These are phyloP conservation scores for Pterois miles DNA, from an alignment of 2,797 vertebrate genomes.

Conservation along the genomic window DNA sequence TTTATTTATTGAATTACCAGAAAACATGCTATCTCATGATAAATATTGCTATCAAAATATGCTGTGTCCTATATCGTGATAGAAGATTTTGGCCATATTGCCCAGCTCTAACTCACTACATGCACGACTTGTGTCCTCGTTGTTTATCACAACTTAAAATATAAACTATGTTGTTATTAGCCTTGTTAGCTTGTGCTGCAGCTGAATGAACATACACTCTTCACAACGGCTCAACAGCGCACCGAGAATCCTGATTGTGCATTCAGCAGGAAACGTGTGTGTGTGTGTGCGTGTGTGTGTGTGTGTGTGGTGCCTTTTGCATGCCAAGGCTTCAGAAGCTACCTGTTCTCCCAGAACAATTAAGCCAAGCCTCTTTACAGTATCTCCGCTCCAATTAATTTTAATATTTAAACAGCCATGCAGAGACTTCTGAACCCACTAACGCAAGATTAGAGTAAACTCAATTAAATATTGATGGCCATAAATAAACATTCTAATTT, in stretches of 20 bases:
- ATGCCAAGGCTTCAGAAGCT: slow-evolving; percentile 52
- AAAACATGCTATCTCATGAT: no score
- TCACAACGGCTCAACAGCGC: slow-evolving; percentile 18
- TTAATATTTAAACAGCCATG: slow-evolving; percentile 85
- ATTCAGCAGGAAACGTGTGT: slow-evolving; percentile 46
- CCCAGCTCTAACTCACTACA: neutral
- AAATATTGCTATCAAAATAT: no score
- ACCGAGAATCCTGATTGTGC: slow-evolving; percentile 31
- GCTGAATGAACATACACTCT: slow-evolving; percentile 29
- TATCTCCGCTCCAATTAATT: slow-evolving; percentile 83
- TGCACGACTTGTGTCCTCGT: neutral
- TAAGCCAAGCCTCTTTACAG: slow-evolving; percentile 80
- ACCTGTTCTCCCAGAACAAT: slow-evolving; percentile 80
- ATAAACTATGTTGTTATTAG: neutral
- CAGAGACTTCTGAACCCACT: slow-evolving; percentile 78
- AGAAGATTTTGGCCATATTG: no score
- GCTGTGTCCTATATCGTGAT: no score
- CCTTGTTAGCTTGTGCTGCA: slow-evolving; percentile 22
- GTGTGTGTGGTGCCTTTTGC: slow-evolving; percentile 18
- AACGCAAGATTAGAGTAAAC: slow-evolving; percentile 82
- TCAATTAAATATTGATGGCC: slow-evolving; percentile 86
- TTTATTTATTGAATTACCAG: no score
- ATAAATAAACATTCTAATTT: slow-evolving; percentile 86
- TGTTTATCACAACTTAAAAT: neutral
- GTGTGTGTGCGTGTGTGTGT: slow-evolving; percentile 13